phyloP scores from a whole-genome alignment of 2,113 vertebrate genomes.

The Eulemur macaco region DNA sequence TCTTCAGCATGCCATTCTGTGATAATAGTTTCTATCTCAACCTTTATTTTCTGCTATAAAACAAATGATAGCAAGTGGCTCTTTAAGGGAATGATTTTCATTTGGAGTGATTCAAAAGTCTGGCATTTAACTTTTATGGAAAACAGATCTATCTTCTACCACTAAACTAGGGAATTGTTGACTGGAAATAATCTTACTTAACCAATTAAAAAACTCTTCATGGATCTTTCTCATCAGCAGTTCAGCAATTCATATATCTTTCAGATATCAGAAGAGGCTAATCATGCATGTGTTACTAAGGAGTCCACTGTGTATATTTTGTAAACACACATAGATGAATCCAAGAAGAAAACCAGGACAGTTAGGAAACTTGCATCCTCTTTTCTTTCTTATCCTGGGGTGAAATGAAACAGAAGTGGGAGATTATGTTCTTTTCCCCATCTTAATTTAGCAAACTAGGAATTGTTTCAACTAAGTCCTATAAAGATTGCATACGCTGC shows the following conservation, averaged over 20 bases:
- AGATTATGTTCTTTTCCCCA: conserved; percentile 71
- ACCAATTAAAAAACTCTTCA: conserved; percentile 79
- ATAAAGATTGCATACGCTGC: background rate
- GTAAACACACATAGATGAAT: conserved; percentile 70
- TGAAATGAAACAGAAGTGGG: conserved; percentile 84
- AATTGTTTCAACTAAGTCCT: conserved; percentile 72
- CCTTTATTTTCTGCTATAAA: conserved; percentile 84
- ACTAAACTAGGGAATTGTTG: conserved; percentile 80
- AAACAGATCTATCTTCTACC: conserved; percentile 85
- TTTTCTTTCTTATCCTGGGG: conserved; percentile 79
- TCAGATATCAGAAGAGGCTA: conserved; percentile 70
- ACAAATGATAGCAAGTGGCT: conserved; percentile 83
- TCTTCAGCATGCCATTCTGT: conserved; percentile 59
- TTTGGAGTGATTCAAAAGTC: conserved; percentile 85
- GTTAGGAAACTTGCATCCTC: conserved; percentile 77
- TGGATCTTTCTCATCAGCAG: conserved; percentile 81
- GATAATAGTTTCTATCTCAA: conserved; percentile 81
- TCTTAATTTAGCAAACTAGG: conserved; percentile 76
- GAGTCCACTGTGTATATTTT: conserved; percentile 62
- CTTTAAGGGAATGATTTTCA: conserved; percentile 83
- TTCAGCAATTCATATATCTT: conserved; percentile 74
- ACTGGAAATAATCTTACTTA: conserved; percentile 82
- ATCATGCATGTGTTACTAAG: conserved; percentile 64
- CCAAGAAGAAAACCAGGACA: conserved; percentile 74
- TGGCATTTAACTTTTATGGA: conserved; percentile 84